Percentiles rank a stretch among this genome's conserved stretches.
Evolutionary conservation across 2,888 invertebrate genomes (phyloP).

Genomic region (Tipula confusa): DNA sequence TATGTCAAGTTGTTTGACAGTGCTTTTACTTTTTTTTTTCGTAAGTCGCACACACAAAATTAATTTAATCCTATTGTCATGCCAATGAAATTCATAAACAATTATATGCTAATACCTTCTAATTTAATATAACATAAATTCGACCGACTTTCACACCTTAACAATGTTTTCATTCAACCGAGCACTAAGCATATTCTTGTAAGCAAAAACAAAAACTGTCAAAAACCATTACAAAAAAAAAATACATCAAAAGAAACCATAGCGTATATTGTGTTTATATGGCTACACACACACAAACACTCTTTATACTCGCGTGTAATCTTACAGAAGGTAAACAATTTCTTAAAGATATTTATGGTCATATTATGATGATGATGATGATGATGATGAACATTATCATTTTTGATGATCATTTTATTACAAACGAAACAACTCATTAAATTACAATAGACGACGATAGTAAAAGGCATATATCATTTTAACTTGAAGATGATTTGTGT

Average conservation of each 20-base stretch:
- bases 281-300: neutral
- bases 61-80: conserved; percentile 12
- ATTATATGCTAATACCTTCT: conserved; percentile 25
- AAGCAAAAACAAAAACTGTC: neutral
- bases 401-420: neutral
- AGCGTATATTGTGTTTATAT: neutral
- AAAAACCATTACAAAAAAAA: no score
- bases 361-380: neutral
- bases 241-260: neutral
- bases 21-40: neutral
- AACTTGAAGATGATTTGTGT: neutral
- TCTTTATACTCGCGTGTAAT: neutral
- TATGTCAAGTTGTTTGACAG: conserved; percentile 1
- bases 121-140: neutral
- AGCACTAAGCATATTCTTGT: neutral
- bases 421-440: neutral
- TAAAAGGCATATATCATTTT: neutral
- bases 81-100: neutral
- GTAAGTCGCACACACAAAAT: neutral
- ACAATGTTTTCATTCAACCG: neutral
- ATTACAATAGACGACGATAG: neutral
- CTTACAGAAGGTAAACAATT: neutral
- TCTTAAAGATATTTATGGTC: neutral
- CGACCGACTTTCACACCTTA: conserved; percentile 16
- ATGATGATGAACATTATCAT: neutral